Evolutionary conservation across 2,797 vertebrate genomes (phyloP).

Genomic region (Scarus forsteni): DNA sequence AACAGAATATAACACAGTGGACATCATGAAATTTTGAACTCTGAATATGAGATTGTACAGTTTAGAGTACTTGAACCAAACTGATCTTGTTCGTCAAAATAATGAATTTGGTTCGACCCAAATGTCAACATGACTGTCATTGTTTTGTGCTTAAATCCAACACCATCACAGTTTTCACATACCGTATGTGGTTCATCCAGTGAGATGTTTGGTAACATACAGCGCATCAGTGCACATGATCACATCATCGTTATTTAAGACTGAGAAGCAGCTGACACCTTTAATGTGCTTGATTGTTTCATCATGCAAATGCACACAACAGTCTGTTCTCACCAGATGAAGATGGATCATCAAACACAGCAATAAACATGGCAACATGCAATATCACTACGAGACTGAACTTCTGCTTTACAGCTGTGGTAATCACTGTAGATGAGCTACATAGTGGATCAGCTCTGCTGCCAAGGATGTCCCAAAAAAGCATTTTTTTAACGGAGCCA

Average conservation of each 20-base stretch:
- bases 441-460: conserved; percentile 45
- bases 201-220: conserved; percentile 24
- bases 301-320: conserved; percentile 42
- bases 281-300: conserved; percentile 42
- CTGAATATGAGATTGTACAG: too few relatives aligned
- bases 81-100: too few relatives aligned
- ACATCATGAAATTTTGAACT: too few relatives aligned
- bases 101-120: too few relatives aligned
- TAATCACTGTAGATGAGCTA: conserved; percentile 46
- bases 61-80: too few relatives aligned
- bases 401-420: conserved; percentile 51
- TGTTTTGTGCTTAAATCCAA: not conserved
- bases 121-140: too few relatives aligned
- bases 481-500: conserved; percentile 11
- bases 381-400: conserved; percentile 53
- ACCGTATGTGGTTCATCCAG: conserved; percentile 28
- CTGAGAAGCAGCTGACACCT: conserved; percentile 40
- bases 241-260: conserved; percentile 25
- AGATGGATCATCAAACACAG: conserved; percentile 56
- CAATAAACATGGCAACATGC: conserved; percentile 57
- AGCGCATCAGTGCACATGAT: conserved; percentile 37
- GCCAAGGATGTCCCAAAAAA: conserved; percentile 28
- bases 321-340: conserved; percentile 49
- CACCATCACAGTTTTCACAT: not conserved
- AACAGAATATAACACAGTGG: too few relatives aligned